These are phyloP conservation scores for Caenorhabditis sulstoni DNA, from an alignment of 2,888 invertebrate species.

Conservation along the genomic window DNA sequence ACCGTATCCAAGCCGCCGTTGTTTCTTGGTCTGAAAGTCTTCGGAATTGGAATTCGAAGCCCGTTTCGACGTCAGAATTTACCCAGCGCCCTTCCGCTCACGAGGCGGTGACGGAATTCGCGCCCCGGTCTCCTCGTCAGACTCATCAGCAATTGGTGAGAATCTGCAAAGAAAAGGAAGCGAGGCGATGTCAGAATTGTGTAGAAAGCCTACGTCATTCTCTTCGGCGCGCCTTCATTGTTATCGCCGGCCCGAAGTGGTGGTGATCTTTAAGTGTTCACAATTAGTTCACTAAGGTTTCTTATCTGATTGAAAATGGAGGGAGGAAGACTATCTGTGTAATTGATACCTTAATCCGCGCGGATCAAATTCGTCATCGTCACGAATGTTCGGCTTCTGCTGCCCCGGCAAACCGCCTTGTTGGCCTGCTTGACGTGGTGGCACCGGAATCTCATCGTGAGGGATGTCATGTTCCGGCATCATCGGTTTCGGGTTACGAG, in stretches of 20 bases:
- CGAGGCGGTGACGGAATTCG: slow-evolving; percentile 60
- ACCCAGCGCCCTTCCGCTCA: slow-evolving; percentile 35
- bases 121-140: slow-evolving; percentile 53
- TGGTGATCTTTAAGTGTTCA: slow-evolving; percentile 52
- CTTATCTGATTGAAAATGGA: slow-evolving; percentile 1
- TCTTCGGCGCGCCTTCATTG: slow-evolving; percentile 27
- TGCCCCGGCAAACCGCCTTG: neutral
- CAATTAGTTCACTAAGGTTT: slow-evolving; percentile 38
- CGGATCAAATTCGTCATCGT: slow-evolving; percentile 48
- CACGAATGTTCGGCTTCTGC: slow-evolving; percentile 33
- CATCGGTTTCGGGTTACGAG: slow-evolving; percentile 54
- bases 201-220: slow-evolving; percentile 43
- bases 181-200: slow-evolving; percentile 27
- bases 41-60: slow-evolving; percentile 6
- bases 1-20: slow-evolving; percentile 2
- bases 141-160: slow-evolving; percentile 66
- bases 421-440: neutral
- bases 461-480: slow-evolving; percentile 33
- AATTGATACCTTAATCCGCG: slow-evolving; percentile 38
- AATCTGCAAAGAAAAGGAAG: slow-evolving; percentile 55
- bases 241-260: slow-evolving; percentile 27
- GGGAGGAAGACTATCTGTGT: too few species aligned
- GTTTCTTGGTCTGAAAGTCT: slow-evolving; percentile 29
- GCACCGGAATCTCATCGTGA: slow-evolving; percentile 26
- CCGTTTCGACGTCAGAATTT: slow-evolving; percentile 7